Evolutionary conservation across 2,888 invertebrate species (phyloP).

Genomic region (Agonopterix heracliana): DNA sequence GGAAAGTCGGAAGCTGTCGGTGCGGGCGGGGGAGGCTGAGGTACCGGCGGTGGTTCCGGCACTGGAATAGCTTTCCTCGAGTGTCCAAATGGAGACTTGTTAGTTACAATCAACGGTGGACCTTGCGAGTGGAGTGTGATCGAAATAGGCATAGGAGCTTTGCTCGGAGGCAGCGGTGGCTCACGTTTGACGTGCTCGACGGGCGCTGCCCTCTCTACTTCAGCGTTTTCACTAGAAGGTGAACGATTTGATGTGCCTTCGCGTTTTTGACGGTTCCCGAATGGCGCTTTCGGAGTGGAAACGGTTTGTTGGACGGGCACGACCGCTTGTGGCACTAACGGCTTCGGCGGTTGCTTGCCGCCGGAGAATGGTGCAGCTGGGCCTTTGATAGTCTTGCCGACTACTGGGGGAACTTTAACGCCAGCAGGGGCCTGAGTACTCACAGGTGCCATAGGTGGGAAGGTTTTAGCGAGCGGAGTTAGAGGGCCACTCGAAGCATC

Average conservation of each 20-base stretch:
- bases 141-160: constrained; percentile 68
- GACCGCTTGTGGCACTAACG: constrained; percentile 59
- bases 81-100: constrained; percentile 66
- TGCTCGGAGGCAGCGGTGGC: constrained; percentile 59
- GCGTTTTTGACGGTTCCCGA: constrained; percentile 65
- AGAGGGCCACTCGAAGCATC: constrained; percentile 22
- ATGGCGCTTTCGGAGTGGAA: constrained; percentile 62
- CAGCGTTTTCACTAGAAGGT: constrained; percentile 49
- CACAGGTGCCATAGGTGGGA: constrained; percentile 37
- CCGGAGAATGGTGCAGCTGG: constrained; percentile 67
- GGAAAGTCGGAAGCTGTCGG: constrained; percentile 73
- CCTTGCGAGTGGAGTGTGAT: constrained; percentile 64
- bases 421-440: constrained; percentile 29
- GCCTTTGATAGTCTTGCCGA: constrained; percentile 51
- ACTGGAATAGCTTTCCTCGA: constrained; percentile 47
- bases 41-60: constrained; percentile 49
- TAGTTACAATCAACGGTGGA: constrained; percentile 65
- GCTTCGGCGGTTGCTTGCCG: constrained; percentile 59
- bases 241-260: constrained; percentile 56
- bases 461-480: constrained; percentile 36
- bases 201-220: constrained; percentile 32
- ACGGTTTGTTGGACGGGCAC: constrained; percentile 64
- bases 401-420: constrained; percentile 42
- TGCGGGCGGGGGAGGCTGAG: constrained; percentile 62
- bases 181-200: constrained; percentile 52